phyloP scores from a whole-genome alignment of 1,140 invertebrate genomes.

The Aphis gossypii region DNA sequence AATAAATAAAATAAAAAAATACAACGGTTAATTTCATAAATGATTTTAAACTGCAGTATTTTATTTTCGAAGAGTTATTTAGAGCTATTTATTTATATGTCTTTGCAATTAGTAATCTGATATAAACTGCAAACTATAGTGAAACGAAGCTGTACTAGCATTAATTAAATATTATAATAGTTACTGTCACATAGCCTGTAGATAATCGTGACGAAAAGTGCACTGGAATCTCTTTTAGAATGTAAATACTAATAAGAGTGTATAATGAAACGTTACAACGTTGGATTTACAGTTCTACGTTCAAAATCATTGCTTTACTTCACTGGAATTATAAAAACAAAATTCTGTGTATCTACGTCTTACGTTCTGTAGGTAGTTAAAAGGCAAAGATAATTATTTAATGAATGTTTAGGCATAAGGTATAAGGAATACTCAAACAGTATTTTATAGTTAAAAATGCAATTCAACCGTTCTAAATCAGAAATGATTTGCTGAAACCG shows the following conservation, averaged over 20 bases:
- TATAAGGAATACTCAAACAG: background rate
- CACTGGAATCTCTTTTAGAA: background rate
- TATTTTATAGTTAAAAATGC: background rate
- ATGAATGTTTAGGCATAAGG: background rate
- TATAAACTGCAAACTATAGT: background rate
- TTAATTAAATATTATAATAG: background rate
- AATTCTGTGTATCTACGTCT: background rate
- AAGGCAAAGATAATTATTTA: background rate
- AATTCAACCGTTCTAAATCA: conserved; percentile 4
- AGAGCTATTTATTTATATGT: background rate
- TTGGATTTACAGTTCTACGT: background rate
- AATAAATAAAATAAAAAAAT: too few relatives aligned
- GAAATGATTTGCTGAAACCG: background rate
- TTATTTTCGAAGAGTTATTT: background rate
- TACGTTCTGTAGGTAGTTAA: background rate
- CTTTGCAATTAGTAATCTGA: background rate
- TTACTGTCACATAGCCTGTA: background rate
- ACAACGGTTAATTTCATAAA: background rate
- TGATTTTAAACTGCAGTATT: background rate
- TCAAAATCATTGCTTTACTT: background rate
- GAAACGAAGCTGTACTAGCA: background rate
- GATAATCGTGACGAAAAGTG: background rate
- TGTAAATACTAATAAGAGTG: background rate
- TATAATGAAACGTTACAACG: background rate
- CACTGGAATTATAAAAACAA: background rate